Evolutionary conservation across 2,888 invertebrate species (phyloP).

Genomic region (Troilus luridus): DNA sequence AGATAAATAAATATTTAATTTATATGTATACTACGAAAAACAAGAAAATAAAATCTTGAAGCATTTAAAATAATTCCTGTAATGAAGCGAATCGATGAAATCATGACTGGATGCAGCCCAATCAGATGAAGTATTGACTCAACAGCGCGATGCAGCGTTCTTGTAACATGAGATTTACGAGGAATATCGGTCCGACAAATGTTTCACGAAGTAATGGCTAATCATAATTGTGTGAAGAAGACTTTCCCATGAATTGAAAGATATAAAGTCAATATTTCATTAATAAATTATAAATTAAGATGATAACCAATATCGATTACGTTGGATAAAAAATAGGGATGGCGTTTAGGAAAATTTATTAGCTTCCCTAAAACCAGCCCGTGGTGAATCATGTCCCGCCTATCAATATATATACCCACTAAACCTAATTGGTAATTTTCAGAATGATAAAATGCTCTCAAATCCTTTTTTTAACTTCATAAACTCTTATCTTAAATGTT

Average conservation of each 20-base stretch:
- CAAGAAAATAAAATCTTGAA: no score
- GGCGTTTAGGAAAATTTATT: background rate
- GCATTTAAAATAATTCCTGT: no score
- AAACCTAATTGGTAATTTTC: background rate
- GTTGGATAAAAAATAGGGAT: background rate
- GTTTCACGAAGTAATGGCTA: background rate
- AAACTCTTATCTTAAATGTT: background rate
- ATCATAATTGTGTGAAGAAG: background rate
- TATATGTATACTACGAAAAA: no score
- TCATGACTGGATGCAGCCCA: no score
- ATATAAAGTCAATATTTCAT: background rate
- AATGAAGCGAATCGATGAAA: no score
- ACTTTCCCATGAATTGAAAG: background rate
- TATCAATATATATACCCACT: constrained; percentile 15
- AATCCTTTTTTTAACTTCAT: background rate
- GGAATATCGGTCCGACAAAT: no score
- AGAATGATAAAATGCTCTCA: background rate
- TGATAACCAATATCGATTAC: background rate
- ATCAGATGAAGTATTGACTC: no score
- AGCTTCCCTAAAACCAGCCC: background rate
- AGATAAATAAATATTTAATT: no score
- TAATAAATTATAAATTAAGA: background rate
- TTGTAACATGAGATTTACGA: no score
- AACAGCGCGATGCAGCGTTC: no score
- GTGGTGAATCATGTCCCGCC: background rate